Evolutionary conservation across 2,113 vertebrate species (phyloP).

Genomic region (Eleginops maclovinus): DNA sequence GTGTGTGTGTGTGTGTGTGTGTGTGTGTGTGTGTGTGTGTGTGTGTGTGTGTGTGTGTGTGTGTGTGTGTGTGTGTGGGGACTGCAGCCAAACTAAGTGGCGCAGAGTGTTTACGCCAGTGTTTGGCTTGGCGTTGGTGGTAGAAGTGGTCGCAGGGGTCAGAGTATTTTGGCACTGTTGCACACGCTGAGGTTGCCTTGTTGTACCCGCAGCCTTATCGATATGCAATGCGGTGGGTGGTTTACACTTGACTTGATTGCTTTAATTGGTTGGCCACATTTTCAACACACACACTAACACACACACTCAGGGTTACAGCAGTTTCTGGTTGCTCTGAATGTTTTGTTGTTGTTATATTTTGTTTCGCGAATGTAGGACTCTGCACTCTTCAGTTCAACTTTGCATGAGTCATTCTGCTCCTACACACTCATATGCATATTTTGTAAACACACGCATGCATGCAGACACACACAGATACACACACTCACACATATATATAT

Average conservation of each 20-base stretch:
- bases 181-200: slow-evolving; percentile 39
- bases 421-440: slow-evolving; percentile 73
- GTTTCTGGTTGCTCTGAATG: slow-evolving; percentile 34
- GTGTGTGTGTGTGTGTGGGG: slow-evolving; percentile 22
- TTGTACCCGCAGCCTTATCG: slow-evolving; percentile 62
- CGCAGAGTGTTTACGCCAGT: slow-evolving; percentile 54
- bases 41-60: slow-evolving; percentile 15
- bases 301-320: slow-evolving; percentile 14
- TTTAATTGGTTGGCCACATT: slow-evolving; percentile 67
- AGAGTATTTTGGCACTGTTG: slow-evolving; percentile 37
- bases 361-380: slow-evolving; percentile 50
- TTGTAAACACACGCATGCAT: slow-evolving; percentile 49
- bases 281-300: slow-evolving; percentile 24
- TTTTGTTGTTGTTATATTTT: slow-evolving; percentile 61
- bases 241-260: slow-evolving; percentile 72
- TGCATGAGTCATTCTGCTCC: slow-evolving; percentile 74
- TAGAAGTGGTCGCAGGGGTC: slow-evolving; percentile 63
- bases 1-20: slow-evolving; percentile 18
- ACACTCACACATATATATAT: too few relatives aligned
- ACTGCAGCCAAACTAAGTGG: slow-evolving; percentile 38
- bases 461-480: background rate
- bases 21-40: slow-evolving; percentile 20
- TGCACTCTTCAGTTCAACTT: slow-evolving; percentile 51
- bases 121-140: slow-evolving; percentile 52
- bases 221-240: slow-evolving; percentile 65